Evolutionary conservation across 2,797 vertebrate species (phyloP).

Genomic region (Thunnus albacares): DNA sequence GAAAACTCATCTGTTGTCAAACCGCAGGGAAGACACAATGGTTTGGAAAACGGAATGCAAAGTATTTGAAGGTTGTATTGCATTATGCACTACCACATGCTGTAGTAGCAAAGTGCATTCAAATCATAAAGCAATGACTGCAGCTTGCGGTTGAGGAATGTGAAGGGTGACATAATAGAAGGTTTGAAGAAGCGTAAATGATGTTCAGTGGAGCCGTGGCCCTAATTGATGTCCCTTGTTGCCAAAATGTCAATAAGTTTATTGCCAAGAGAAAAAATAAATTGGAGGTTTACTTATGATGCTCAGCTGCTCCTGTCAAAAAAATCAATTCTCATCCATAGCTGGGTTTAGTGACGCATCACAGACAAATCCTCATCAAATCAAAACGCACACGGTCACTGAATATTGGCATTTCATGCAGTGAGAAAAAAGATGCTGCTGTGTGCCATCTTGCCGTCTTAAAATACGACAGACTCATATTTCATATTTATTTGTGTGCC

Average conservation of each 20-base stretch:
- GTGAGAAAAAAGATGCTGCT: constrained; percentile 40
- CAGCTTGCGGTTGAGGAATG: constrained; percentile 35
- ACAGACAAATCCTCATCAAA: constrained; percentile 75
- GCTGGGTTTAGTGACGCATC: constrained; percentile 68
- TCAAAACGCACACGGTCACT: constrained; percentile 68
- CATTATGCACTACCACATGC: constrained; percentile 27
- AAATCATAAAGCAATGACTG: constrained; percentile 64
- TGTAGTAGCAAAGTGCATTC: constrained; percentile 36
- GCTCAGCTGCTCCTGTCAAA: constrained; percentile 60
- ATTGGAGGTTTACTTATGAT: constrained; percentile 73
- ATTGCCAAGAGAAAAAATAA: constrained; percentile 69
- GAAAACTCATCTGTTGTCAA: constrained; percentile 8
- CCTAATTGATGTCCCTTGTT: constrained; percentile 72
- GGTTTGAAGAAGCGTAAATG: constrained; percentile 65
- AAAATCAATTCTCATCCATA: constrained; percentile 77
- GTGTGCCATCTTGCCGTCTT: constrained; percentile 22
- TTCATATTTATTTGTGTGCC: constrained; percentile 47
- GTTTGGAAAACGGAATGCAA: constrained; percentile 17
- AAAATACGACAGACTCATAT: constrained; percentile 51
- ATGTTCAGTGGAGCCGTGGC: constrained; percentile 55
- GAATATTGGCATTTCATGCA: constrained; percentile 65
- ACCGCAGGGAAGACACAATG: not conserved
- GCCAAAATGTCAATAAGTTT: constrained; percentile 70
- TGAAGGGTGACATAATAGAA: constrained; percentile 48
- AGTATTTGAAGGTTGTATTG: constrained; percentile 19